Percentiles rank a stretch among this genome's conserved stretches.
phyloP scores from a whole-genome alignment of 2,113 vertebrate genomes.

The Dasypus novemcinctus region DNA sequence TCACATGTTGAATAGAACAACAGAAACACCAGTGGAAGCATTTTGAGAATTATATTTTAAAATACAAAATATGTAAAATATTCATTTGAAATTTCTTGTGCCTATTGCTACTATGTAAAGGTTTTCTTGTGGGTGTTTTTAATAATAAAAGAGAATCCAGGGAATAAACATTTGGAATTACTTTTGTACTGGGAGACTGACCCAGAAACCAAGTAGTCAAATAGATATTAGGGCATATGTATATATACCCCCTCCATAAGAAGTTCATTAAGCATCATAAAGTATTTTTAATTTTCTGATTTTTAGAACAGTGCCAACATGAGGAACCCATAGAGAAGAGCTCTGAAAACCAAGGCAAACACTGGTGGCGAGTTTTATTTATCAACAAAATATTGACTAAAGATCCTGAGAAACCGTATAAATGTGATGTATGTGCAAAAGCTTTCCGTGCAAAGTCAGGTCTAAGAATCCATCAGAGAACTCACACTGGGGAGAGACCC shows the following conservation, averaged over 20 bases:
- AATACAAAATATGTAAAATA: neutral
- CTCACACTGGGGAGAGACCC: too few relatives aligned
- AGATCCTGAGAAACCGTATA: too few relatives aligned
- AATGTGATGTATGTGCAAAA: too few relatives aligned
- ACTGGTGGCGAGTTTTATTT: too few relatives aligned
- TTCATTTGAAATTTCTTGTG: neutral
- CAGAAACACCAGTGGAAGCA: neutral
- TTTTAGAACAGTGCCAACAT: neutral
- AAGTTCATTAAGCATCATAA: neutral
- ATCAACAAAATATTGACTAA: too few relatives aligned
- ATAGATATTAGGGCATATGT: neutral
- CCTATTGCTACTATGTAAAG: neutral
- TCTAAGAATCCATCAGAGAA: too few relatives aligned
- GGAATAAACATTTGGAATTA: neutral
- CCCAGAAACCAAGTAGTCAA: neutral
- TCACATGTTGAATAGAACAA: neutral
- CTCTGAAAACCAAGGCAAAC: too few relatives aligned
- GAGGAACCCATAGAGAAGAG: too few relatives aligned
- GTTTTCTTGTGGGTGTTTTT: neutral
- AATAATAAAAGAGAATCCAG: neutral
- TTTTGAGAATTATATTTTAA: neutral
- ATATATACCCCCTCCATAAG: neutral
- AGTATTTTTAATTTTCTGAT: conserved; percentile 40
- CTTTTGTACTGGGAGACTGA: neutral
- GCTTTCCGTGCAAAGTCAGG: too few relatives aligned